Percentiles rank a stretch among this genome's conserved stretches.
Conservation (phyloP, 2,797 vertebrate species). For the Delichon dasypus region DNA sequence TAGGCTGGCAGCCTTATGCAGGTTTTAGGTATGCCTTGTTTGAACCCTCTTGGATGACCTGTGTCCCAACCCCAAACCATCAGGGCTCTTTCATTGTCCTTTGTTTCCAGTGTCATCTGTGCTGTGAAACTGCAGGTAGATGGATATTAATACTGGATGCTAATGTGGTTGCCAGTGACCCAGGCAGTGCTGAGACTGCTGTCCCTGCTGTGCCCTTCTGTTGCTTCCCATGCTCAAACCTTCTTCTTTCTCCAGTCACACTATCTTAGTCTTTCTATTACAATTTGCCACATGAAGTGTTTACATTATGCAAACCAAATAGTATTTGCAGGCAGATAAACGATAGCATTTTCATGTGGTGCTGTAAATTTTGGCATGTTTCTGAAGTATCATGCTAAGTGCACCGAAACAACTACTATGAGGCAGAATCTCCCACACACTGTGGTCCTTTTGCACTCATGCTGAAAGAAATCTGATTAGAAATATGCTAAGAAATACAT, state of each 20-base stretch:
- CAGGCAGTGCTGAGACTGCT: background rate
- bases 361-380: background rate
- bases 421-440: background rate
- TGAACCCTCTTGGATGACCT: background rate
- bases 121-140: background rate
- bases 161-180: background rate
- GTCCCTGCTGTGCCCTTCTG: background rate
- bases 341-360: background rate
- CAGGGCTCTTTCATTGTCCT: background rate
- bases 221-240: background rate
- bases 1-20: background rate
- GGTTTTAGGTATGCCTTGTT: background rate
- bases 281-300: background rate
- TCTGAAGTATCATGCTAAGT: background rate
- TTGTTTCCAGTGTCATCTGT: background rate
- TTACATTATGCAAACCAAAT: background rate
- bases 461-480: background rate
- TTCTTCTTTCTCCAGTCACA: background rate
- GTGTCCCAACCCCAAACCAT: background rate
- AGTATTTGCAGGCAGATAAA: background rate
- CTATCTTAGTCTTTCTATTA: background rate
- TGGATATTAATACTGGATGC: background rate
- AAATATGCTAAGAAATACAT: background rate
- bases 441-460: background rate
- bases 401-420: background rate